A percentile compares a stretch with the other conserved stretches of the same genome.
These are phyloP conservation scores for Dynastes tityus DNA, from an alignment of 2,888 invertebrate genomes.

Conservation along the genomic window DNA sequence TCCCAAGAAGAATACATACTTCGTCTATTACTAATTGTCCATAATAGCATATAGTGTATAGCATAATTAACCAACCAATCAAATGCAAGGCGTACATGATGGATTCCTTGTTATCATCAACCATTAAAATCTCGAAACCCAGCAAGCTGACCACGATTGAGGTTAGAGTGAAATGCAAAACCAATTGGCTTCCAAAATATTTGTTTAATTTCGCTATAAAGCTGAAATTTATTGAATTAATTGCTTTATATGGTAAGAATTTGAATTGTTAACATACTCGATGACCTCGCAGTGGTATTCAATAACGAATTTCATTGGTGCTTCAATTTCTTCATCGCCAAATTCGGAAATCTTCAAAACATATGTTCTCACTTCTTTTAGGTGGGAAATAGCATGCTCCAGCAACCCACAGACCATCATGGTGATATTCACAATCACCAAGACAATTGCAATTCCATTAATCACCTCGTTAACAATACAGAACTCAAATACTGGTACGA, in stretches of 20 bases:
- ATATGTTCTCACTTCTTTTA: constrained; percentile 55
- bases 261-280: constrained; percentile 54
- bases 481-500: constrained; percentile 58
- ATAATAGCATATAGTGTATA: constrained; percentile 58
- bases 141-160: constrained; percentile 59
- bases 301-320: constrained; percentile 47
- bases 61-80: constrained; percentile 58
- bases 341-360: constrained; percentile 16
- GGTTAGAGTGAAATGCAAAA: constrained; percentile 58
- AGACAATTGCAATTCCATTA: constrained; percentile 58
- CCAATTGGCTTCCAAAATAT: constrained; percentile 58
- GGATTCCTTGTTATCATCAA: constrained; percentile 55
- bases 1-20: constrained; percentile 50
- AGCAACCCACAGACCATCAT: constrained; percentile 60
- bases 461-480: constrained; percentile 59
- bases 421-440: constrained; percentile 59
- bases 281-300: constrained; percentile 60
- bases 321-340: constrained; percentile 2
- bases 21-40: constrained; percentile 60
- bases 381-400: constrained; percentile 59
- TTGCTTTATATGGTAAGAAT: not conserved
- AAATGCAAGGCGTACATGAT: constrained; percentile 58
- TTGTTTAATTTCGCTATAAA: constrained; percentile 56
- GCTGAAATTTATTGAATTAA: constrained; percentile 44
- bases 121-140: constrained; percentile 58